Evolutionary conservation across 2,888 invertebrate species (phyloP).

Genomic region (Acleris laterana): DNA sequence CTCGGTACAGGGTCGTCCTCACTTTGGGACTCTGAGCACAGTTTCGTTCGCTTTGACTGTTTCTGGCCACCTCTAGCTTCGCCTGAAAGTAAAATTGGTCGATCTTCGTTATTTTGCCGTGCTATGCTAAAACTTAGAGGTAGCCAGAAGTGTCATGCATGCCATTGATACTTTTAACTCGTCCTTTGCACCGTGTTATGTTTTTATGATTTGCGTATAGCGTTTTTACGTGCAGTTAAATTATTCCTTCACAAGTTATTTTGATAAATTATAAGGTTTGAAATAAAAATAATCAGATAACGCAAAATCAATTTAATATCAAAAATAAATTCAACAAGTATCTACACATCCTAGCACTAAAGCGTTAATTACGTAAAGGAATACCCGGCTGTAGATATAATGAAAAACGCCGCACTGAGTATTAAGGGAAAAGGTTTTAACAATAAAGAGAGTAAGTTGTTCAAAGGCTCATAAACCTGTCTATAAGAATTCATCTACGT

Average conservation of each 20-base stretch:
- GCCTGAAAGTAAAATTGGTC: constrained; percentile 74
- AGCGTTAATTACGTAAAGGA: not conserved
- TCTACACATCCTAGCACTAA: not conserved
- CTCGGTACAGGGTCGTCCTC: constrained; percentile 27
- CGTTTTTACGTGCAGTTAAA: no score
- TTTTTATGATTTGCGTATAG: no score
- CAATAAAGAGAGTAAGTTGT: no score
- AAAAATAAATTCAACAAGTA: constrained; percentile 9
- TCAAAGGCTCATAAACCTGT: no score
- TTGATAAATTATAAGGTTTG: not conserved
- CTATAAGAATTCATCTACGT: no score
- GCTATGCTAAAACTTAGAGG: constrained; percentile 49
- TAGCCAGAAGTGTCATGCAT: constrained; percentile 53
- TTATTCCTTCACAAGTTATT: no score
- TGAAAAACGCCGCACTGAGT: no score
- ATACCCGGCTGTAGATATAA: not conserved
- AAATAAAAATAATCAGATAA: not conserved
- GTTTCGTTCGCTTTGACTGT: constrained; percentile 42
- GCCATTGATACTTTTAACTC: not conserved
- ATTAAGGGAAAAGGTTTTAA: no score
- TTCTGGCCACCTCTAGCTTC: constrained; percentile 71
- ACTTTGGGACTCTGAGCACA: constrained; percentile 32
- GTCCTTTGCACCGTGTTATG: not conserved
- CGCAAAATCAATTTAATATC: constrained; percentile 21
- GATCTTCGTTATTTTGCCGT: constrained; percentile 49